Conservation (phyloP, 2,888 invertebrate species). For the Alitta virens region DNA sequence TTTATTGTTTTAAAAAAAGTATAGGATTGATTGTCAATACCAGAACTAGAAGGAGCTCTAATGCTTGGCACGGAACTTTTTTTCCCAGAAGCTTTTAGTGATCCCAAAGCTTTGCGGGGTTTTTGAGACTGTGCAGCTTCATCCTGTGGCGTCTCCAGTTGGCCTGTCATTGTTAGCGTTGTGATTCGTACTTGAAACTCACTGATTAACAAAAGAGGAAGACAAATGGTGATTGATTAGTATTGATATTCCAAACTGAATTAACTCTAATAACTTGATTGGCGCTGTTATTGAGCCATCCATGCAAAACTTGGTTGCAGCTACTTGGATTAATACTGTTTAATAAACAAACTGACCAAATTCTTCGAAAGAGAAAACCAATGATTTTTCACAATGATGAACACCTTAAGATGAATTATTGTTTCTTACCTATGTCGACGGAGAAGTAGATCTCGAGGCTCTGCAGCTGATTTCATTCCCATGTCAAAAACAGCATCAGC, state of each 20-base stretch:
- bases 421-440: constrained; percentile 42
- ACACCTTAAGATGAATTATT: too few relatives aligned
- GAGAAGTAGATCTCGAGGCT: constrained; percentile 63
- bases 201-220: constrained; percentile 57
- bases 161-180: constrained; percentile 63
- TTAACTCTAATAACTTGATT: too few relatives aligned
- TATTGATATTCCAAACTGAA: too few relatives aligned
- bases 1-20: too few relatives aligned
- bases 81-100: constrained; percentile 68
- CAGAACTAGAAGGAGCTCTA: constrained; percentile 23
- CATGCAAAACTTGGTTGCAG: too few relatives aligned
- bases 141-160: constrained; percentile 26
- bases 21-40: too few relatives aligned
- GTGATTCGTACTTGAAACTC: constrained; percentile 74
- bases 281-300: too few relatives aligned
- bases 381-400: too few relatives aligned
- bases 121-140: constrained; percentile 60
- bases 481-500: constrained; percentile 79
- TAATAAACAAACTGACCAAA: too few relatives aligned
- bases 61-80: constrained; percentile 60
- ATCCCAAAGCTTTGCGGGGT: constrained; percentile 75
- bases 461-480: constrained; percentile 74
- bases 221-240: neutral
- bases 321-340: too few relatives aligned
- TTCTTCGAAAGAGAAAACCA: too few relatives aligned